These are phyloP conservation scores for Gadus macrocephalus DNA, from an alignment of 2,113 vertebrate genomes.

Conservation along the genomic window DNA sequence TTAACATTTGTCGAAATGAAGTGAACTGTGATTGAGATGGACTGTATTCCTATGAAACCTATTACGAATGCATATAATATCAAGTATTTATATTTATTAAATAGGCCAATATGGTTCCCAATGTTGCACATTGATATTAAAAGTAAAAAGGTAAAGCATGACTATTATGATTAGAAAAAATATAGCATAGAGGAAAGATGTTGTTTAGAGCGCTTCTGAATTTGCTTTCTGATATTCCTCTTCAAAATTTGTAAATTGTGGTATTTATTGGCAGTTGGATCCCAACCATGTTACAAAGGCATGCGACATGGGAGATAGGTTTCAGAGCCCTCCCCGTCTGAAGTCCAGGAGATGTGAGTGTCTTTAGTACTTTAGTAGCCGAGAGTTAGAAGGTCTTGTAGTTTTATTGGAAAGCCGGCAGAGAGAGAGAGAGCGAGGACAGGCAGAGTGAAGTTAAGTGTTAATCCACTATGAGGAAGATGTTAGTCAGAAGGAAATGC, in stretches of 20 bases:
- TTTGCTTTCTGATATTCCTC: constrained; percentile 56
- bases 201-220: constrained; percentile 51
- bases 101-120: constrained; percentile 54
- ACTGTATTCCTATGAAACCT: constrained; percentile 5
- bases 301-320: constrained; percentile 78
- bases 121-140: constrained; percentile 75
- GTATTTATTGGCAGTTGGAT: constrained; percentile 56
- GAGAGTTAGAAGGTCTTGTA: constrained; percentile 73
- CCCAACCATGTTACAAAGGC: constrained; percentile 76
- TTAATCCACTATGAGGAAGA: constrained; percentile 75
- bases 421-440: constrained; percentile 47
- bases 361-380: constrained; percentile 64
- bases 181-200: constrained; percentile 58
- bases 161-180: constrained; percentile 67
- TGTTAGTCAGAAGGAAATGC: constrained; percentile 77
- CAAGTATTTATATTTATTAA: background rate
- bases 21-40: background rate
- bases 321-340: constrained; percentile 66
- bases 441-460: constrained; percentile 64
- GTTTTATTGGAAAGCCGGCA: constrained; percentile 72
- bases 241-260: constrained; percentile 46
- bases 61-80: constrained; percentile 1
- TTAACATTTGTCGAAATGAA: constrained; percentile 1
- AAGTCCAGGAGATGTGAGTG: constrained; percentile 69
- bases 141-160: constrained; percentile 66